phyloP scores from a whole-genome alignment of 1,140 invertebrate species.

The Spodoptera litura region DNA sequence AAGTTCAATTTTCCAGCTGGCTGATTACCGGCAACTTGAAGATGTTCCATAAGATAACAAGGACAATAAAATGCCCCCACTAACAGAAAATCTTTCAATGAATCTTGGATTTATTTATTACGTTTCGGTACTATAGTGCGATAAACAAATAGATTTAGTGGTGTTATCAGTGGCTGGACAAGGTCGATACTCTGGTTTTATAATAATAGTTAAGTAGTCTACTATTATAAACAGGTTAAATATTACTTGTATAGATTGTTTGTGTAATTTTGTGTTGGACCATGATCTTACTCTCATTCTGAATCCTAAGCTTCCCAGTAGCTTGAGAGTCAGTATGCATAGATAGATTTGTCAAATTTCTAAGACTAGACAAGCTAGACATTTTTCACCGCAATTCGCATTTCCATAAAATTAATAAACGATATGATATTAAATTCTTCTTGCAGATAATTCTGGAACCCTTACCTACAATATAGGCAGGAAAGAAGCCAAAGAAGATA shows the following conservation, averaged over 20 bases:
- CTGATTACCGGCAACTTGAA: neutral
- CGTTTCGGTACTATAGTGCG: neutral
- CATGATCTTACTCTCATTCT: too few species aligned
- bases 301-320: too few species aligned
- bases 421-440: slow-evolving; percentile 34
- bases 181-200: slow-evolving; percentile 16
- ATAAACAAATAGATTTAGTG: slow-evolving; percentile 4
- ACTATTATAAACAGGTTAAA: neutral
- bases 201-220: neutral
- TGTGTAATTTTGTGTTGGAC: too few species aligned
- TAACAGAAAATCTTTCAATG: neutral
- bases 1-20: slow-evolving; percentile 12
- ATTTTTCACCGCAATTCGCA: too few species aligned
- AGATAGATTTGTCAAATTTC: too few species aligned
- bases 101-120: slow-evolving; percentile 3
- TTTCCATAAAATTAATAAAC: neutral
- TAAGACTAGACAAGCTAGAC: too few species aligned
- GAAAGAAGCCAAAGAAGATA: slow-evolving; percentile 64
- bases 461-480: slow-evolving; percentile 61
- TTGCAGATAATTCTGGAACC: slow-evolving; percentile 57
- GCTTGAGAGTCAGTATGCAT: too few species aligned
- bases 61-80: neutral
- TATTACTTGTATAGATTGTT: neutral
- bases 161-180: neutral
- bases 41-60: slow-evolving; percentile 2